phyloP scores from a whole-genome alignment of 2,113 vertebrate species.

The Candoia aspera region DNA sequence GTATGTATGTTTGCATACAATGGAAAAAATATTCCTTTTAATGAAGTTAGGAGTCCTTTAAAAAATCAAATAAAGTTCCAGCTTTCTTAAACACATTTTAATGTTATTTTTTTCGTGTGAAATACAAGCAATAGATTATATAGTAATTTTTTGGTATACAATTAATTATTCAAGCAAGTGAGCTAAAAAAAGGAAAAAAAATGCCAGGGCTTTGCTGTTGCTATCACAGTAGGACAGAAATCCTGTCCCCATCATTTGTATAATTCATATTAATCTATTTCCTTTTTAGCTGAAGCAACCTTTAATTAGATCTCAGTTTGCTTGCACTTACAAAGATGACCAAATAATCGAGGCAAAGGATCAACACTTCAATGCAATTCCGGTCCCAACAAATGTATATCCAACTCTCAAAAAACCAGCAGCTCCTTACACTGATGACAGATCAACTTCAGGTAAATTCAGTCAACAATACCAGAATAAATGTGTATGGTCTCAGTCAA shows the following conservation, averaged over 20 bases:
- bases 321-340: constrained; percentile 88
- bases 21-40: not conserved
- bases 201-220: not conserved
- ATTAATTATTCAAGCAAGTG: not conserved
- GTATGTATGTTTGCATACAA: not conserved
- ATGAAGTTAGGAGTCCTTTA: not conserved
- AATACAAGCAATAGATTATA: not conserved
- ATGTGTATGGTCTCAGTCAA: not conserved
- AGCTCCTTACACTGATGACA: constrained; percentile 33
- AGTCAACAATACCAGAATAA: not conserved
- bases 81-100: not conserved
- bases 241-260: not conserved
- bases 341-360: constrained; percentile 38
- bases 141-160: not conserved
- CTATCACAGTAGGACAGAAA: constrained; percentile 5
- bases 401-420: constrained; percentile 63
- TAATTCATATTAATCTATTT: constrained; percentile 33
- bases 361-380: constrained; percentile 61
- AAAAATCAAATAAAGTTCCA: not conserved
- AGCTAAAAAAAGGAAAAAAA: not conserved
- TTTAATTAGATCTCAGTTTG: constrained; percentile 91
- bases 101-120: not conserved
- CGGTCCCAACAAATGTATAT: constrained; percentile 64
- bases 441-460: constrained; percentile 61
- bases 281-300: constrained; percentile 75